Base-by-base conservation (phyloP, 1,140 invertebrate species). In the Spodoptera litura region DNA sequence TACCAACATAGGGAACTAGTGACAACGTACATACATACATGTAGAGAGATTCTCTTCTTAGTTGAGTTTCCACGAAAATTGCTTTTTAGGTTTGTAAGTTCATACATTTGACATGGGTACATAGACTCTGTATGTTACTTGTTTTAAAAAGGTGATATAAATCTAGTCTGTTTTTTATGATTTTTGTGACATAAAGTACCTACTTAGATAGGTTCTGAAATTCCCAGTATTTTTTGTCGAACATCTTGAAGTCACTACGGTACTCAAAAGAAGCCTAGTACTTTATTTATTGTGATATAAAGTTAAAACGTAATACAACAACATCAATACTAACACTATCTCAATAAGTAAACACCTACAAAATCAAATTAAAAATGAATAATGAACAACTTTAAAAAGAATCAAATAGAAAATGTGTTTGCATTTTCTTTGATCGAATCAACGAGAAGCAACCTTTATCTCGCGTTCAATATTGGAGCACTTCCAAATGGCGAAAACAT, bases 401-500 rank as follows among this genome's bases (percentile, higher is more conserved):
- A 20, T 3, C 1, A 4, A 59, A 31, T 35, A 59, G 3, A 31
- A 59, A 15, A 5, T 15, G 2, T 31, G 12, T 25, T 20, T 10
- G 12, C 0, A 62, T 38, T 64, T 64, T 52, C 31, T 13, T 55
- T 31, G 13, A 72, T 31, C 59, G 13, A 62, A 15, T 38, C 5
- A 62, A 73, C n/a, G 15, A 12, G 55, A 49, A 49, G 70, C 38
- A 59, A 73, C 53, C 31, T 73, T 38, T 59, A 59, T 20, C 31
- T 59, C 15, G 38, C 4, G 27, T 52, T 51, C 11, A 35, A 53
- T 52, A 62, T 74, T 74, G 72, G 72, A 74, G 25, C 35, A 3
- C n/a, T 27, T 74, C 72, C 72, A 74, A 74, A 74, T 52, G 58
- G 49, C 20, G 58, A 62, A 74, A 74, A 74, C 58, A 61, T 62